Conservation (phyloP, 2,113 vertebrate species). For the Furnarius figulus region DNA sequence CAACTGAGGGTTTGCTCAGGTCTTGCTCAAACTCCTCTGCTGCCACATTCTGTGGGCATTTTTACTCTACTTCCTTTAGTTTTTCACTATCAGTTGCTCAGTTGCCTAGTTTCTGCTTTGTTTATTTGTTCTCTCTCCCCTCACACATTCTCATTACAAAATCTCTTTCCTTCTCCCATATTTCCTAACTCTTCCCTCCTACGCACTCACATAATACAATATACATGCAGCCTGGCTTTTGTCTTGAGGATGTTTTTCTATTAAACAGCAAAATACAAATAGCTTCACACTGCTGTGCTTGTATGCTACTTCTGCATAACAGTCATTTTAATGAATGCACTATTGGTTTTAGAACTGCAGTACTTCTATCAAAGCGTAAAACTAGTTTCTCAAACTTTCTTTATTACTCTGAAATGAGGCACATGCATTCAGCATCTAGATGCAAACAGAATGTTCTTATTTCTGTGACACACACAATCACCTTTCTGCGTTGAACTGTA, state of each 20-base stretch:
- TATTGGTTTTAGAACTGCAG: background rate
- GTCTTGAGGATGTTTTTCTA: background rate
- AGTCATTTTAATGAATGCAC: background rate
- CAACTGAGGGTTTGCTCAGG: too few relatives aligned
- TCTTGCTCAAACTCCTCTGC: too few relatives aligned
- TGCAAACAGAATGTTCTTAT: background rate
- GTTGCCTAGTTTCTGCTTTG: background rate
- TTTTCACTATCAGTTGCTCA: too few relatives aligned
- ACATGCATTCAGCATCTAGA: background rate
- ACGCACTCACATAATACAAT: background rate
- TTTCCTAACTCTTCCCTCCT: background rate
- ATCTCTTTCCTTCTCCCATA: background rate
- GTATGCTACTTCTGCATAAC: background rate
- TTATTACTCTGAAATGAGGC: background rate
- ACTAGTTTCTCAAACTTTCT: background rate
- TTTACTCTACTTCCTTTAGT: too few relatives aligned
- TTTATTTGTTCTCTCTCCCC: background rate
- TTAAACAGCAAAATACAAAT: background rate
- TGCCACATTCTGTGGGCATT: too few relatives aligned
- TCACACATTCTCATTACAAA: background rate
- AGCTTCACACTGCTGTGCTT: background rate
- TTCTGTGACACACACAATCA: background rate
- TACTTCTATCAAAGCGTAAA: background rate
- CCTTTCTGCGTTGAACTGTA: background rate
- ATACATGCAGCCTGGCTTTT: background rate